Base-by-base conservation (phyloP, 2,113 vertebrate species). In the Sylvia atricapilla region DNA sequence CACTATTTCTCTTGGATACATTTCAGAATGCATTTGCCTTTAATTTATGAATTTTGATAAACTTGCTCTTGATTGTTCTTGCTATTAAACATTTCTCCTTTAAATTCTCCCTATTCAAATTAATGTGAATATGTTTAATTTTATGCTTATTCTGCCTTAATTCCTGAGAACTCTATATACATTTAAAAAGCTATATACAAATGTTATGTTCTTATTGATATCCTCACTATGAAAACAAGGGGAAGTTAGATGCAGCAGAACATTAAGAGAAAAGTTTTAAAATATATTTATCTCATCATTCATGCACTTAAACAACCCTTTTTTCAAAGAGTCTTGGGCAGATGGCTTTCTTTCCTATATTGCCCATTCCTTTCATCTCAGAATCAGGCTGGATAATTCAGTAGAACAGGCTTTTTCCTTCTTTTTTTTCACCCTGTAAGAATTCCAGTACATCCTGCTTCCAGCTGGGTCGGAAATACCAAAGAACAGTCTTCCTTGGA, bases 391-490 rank as follows among this genome's bases (percentile, higher is more conserved):
- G 62, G 11, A 15, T 77, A 33, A 72, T 92, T 84, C 49, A 78
- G 59, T 11, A 35, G n/a, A 62, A 87, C 13, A 85, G 37, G 25
- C 35, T 82, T 82, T 86, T 69, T 77, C 27, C 22, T 68, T 60
- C 4, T 23, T 35, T 4, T 63, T 72, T 50, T 23, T 15, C 0
- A 2, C 39, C 24, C 20, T 10, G 8, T 53, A 82, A 91, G 46
- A 73, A 78, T 90, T 94, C 31, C 43, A 88, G 50, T 86, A 66
- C 68, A 88, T 96, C 75, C 87, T 96, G 78, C 92, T 95, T 96
- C 87, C 94, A 96, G 82, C 84, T 97, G 90, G 68, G 72, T 94
- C 28, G 31, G 93, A 97, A 96, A 94, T 96, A 79, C 93, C 94
- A 86, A 63, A 88, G 59, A 86, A 77, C 63, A 77, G 30, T 64